A percentile compares a stretch with the other conserved stretches of the same genome.
phyloP scores from a whole-genome alignment of 2,797 vertebrate species.

The Lacerta agilis region DNA sequence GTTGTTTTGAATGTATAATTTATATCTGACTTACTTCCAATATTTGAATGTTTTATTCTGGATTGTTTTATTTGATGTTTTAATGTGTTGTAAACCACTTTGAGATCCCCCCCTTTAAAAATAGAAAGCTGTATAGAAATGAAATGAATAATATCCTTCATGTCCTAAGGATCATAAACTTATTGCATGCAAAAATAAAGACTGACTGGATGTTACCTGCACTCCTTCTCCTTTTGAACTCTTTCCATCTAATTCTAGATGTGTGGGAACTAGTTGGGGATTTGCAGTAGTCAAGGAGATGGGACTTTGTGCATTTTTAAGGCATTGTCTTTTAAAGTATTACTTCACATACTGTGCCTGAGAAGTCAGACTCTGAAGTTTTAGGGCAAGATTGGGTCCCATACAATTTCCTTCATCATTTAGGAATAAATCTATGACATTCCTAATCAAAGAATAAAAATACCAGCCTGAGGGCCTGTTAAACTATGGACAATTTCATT shows the following conservation, averaged over 20 bases:
- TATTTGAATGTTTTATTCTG: not conserved
- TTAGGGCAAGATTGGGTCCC: not conserved
- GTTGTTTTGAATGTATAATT: too few relatives aligned
- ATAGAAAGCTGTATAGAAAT: not conserved
- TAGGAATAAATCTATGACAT: not conserved
- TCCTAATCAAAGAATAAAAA: slow-evolving; percentile 24
- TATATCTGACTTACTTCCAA: too few relatives aligned
- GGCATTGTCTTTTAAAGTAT: not conserved
- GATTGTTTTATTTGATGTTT: not conserved
- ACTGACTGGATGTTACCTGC: not conserved
- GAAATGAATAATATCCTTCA: not conserved
- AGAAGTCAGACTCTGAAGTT: not conserved
- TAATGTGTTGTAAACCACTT: too few relatives aligned
- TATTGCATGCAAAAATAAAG: not conserved
- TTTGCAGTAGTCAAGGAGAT: not conserved
- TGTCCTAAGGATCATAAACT: not conserved
- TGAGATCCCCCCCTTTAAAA: too few relatives aligned
- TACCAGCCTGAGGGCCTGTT: not conserved
- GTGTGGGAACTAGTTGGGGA: not conserved
- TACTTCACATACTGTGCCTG: not conserved
- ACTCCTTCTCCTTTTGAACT: not conserved
- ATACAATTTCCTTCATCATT: not conserved
- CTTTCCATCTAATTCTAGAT: not conserved
- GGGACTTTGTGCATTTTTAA: not conserved
- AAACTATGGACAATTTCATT: not conserved